Evolutionary conservation across 2,797 vertebrate species (phyloP), one percentile per base, ranked within the genome.

Genomic region (Epinephelus coioides): DNA sequence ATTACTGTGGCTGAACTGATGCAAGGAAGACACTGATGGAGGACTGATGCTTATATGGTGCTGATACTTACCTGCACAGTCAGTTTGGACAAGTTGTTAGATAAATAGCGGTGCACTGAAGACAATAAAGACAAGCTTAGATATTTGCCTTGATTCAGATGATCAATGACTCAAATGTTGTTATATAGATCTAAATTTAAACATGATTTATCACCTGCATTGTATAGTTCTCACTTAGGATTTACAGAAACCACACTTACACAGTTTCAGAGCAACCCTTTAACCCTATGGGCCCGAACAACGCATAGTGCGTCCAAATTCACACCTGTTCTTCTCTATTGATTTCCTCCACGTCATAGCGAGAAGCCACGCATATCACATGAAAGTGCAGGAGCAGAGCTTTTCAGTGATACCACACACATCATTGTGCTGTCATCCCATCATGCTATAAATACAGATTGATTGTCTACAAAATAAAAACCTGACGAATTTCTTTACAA

Each of bases 101-200:
- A 56, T 63, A 19, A 23, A 67, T 21, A 38, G 11, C 40, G 2
- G 40, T 12, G 40, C 40, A 43, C 2, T 43, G 40, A 82, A 81
- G 27, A 30, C 40, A 40, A 40, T 18, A 4, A 55, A 56, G 13
- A 6, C 59, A 66, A 49, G 7, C 30, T 34, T 34, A 34, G 21
- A 44, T 25, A 34, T 76, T 61, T 73, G 12, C 27, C 61, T 55
- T 5, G 12, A 71, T 75, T 75, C 43, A 9, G 40, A 43, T 43
- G 40, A 43, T 3, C 40, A 12, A 3, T 43, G 40, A 12, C 25
- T 7, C 11, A 38, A 70, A 13, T 14, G 12, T 18, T 49, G 15
- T 10, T 43, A 12, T 11, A 43, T 43, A 50, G 7, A 66, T 51
- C n/a, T 44, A 17, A 19, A 46, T 5, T 15, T n/a, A 5, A 18